Conservation (phyloP, 2,113 vertebrate genomes). For the Larimichthys crocea region DNA sequence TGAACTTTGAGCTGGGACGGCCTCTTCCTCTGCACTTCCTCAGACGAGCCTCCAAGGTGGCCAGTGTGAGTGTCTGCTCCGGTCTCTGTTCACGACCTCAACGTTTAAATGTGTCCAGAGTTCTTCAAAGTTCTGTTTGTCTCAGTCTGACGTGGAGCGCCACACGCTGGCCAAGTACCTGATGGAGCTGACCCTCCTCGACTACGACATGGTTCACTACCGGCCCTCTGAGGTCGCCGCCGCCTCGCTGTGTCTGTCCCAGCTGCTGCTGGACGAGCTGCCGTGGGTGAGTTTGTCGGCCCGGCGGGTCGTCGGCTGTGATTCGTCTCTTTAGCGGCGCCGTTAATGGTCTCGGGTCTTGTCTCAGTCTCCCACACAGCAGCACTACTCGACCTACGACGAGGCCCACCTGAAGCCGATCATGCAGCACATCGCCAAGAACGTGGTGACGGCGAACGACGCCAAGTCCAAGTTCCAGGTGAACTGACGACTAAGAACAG, state of each 20-base stretch:
- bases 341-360: background rate
- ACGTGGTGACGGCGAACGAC: slow-evolving; percentile 87
- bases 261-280: slow-evolving; percentile 86
- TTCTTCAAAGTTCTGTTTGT: background rate
- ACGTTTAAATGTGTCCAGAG: too few species aligned
- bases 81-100: too few species aligned
- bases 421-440: slow-evolving; percentile 94
- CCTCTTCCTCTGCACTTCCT: slow-evolving; percentile 95
- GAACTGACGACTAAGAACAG: slow-evolving; percentile 56
- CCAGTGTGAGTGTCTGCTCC: slow-evolving; percentile 81
- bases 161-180: slow-evolving; percentile 95
- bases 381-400: slow-evolving; percentile 89
- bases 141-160: slow-evolving; percentile 88
- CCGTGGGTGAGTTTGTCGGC: slow-evolving; percentile 87
- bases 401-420: slow-evolving; percentile 84
- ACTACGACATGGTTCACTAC: slow-evolving; percentile 94
- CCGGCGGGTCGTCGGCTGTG: too few species aligned
- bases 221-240: slow-evolving; percentile 92
- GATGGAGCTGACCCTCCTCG: slow-evolving; percentile 93
- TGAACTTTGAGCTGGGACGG: slow-evolving; percentile 91
- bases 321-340: too few species aligned
- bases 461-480: slow-evolving; percentile 86
- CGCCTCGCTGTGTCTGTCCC: slow-evolving; percentile 89
- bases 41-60: slow-evolving; percentile 93
- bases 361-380: slow-evolving; percentile 86